Base-by-base conservation (phyloP, 2,888 invertebrate genomes). In the Eucera pruinosa region DNA sequence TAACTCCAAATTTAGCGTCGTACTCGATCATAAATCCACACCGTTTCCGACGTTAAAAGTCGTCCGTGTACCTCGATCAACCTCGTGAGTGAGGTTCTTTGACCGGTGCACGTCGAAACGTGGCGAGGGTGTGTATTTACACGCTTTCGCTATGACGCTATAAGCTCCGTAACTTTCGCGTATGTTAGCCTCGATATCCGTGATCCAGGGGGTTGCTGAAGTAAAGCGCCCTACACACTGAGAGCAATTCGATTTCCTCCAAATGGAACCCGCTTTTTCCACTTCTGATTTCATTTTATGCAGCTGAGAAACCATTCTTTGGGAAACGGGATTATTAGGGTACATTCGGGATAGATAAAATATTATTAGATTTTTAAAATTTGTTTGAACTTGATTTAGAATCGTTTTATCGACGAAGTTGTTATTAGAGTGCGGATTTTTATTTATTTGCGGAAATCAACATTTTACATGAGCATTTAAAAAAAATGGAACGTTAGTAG, bases 41-140 rank as follows among this genome's bases (percentile, higher is more conserved):
- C 18, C 25, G 64, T 67, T 79, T 80, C 80, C 75, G 80, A 79
- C 79, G 70, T 71, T 64, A 71, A 80, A 68, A 71, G 70, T 80
- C 74, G 61, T 39, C 18, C 11, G 65, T 68, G 61, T 33, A 69
- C 60, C 75, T 67, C 74, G 80, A 70, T 68, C 62, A 60, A 36
- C 55, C 43, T 45, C 41, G 30, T 15, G 43, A 3, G 20, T 33
- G 39, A 50, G 64, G 79, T 71, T 71, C 70, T 76, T 64, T 76
- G 80, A 75, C 79, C 79, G 75, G 45, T 61, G 41, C 52, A 41
- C 52, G 66, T 62, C 62, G 62, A 67, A 54, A 71, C n/a, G 47
- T 11, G n/a, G 41, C 43, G 41, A 65, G 68, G 80, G 69, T 68
- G 72, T 67, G 73, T 43, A 69, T n/a, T n/a, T 55, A 64, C 76